These are phyloP conservation scores for Coryphaenoides rupestris DNA, from an alignment of 2,113 vertebrate genomes.

Conservation along the genomic window DNA sequence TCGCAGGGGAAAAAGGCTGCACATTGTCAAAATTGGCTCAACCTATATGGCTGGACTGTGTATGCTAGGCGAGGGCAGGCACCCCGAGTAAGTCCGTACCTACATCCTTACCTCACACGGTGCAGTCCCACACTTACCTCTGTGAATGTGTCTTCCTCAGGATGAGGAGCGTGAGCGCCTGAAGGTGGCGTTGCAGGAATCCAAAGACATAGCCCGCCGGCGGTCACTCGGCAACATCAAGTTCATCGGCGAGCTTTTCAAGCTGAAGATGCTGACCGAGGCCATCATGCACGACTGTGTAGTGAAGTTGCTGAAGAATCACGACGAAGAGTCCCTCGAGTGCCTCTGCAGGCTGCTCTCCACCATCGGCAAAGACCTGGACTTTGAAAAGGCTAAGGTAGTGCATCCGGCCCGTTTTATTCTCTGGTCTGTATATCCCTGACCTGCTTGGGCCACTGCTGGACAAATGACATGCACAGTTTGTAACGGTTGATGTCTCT, in stretches of 20 bases:
- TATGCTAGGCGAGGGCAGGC: too few species aligned
- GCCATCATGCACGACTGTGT: conserved; percentile 98
- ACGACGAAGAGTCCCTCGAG: conserved; percentile 94
- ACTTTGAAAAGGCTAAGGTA: conserved; percentile 95
- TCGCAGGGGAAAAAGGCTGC: too few species aligned
- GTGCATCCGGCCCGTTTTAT: not conserved
- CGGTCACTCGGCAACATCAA: conserved; percentile 96
- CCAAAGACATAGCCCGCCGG: conserved; percentile 85
- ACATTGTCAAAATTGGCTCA: too few species aligned
- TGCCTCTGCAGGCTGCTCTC: conserved; percentile 94
- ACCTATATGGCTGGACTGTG: too few species aligned
- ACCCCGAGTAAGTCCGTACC: too few species aligned
- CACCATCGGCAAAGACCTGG: conserved; percentile 97
- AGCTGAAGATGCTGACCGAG: conserved; percentile 97
- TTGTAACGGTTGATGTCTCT: not conserved
- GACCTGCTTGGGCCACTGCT: conserved; percentile 45
- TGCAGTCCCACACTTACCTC: too few species aligned
- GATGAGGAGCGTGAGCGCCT: conserved; percentile 86
- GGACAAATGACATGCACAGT: conserved; percentile 3
- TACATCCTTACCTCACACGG: too few species aligned
- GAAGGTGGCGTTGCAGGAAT: conserved; percentile 84
- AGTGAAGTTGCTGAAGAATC: conserved; percentile 97
- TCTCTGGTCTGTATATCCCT: not conserved
- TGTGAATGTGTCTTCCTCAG: conserved; percentile 26
- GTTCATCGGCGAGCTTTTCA: conserved; percentile 97